Percentiles rank a stretch among this genome's conserved stretches.
Conservation (phyloP, 2,797 vertebrate species). For the Oreochromis grahami region DNA sequence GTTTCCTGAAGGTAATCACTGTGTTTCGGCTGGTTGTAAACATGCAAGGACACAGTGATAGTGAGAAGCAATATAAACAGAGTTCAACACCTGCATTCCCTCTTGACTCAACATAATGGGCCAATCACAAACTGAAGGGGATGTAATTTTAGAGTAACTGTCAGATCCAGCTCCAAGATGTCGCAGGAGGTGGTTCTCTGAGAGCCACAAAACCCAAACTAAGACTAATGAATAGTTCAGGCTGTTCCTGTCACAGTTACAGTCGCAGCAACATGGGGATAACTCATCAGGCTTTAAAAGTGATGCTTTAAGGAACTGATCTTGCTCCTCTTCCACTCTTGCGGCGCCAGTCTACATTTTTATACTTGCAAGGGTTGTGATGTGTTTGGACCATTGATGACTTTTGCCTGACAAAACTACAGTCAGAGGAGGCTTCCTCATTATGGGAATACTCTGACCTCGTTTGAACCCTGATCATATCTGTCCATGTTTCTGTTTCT, state of each 20-base stretch:
- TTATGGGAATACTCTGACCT: background rate
- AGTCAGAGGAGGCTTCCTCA: background rate
- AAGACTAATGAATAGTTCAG: background rate
- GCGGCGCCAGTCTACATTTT: background rate
- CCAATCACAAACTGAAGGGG: background rate
- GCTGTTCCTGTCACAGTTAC: fast-evolving
- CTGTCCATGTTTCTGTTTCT: background rate
- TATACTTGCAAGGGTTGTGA: background rate
- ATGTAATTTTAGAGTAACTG: background rate
- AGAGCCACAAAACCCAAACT: background rate
- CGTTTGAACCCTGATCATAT: background rate
- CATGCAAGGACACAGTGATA: background rate
- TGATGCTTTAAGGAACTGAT: background rate
- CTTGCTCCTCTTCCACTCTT: background rate
- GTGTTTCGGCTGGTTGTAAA: background rate
- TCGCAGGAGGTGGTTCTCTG: background rate
- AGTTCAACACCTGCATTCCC: background rate
- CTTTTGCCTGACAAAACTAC: background rate
- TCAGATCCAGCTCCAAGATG: background rate
- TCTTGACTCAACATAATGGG: background rate
- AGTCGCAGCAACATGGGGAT: background rate
- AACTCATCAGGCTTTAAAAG: background rate
- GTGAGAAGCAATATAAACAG: background rate
- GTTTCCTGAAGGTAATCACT: background rate
- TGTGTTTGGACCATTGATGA: background rate